phyloP scores from a whole-genome alignment of 1,140 invertebrate species.

The Neodiprion pinetum region DNA sequence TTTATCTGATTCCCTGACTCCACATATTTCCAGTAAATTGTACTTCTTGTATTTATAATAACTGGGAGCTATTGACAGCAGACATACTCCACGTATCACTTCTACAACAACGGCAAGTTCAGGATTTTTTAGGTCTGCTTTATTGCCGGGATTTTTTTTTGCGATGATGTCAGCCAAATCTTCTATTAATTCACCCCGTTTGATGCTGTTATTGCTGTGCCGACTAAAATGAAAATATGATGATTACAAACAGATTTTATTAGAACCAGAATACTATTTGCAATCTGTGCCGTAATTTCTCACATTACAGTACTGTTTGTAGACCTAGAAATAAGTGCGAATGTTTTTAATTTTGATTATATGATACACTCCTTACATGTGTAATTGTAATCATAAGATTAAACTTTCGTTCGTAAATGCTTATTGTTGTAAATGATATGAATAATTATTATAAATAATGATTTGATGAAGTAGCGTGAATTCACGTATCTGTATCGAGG shows the following conservation, averaged over 20 bases:
- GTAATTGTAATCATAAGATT: slow-evolving; percentile 14
- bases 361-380: not conserved
- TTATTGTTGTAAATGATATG: too few relatives aligned
- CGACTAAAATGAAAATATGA: slow-evolving; percentile 55
- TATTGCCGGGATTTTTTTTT: slow-evolving; percentile 73
- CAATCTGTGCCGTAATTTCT: too few relatives aligned
- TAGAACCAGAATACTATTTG: too few relatives aligned
- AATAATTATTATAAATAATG: too few relatives aligned
- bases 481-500: too few relatives aligned
- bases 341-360: slow-evolving; percentile 17
- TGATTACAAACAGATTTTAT: too few relatives aligned
- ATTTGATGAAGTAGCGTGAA: too few relatives aligned
- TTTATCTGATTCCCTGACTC: slow-evolving; percentile 30
- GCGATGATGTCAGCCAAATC: slow-evolving; percentile 73
- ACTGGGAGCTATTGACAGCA: slow-evolving; percentile 71
- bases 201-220: slow-evolving; percentile 78
- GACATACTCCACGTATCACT: slow-evolving; percentile 73
- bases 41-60: slow-evolving; percentile 75
- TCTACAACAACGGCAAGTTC: slow-evolving; percentile 80
- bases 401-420: not conserved
- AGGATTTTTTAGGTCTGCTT: slow-evolving; percentile 79
- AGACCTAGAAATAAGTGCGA: too few relatives aligned
- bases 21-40: slow-evolving; percentile 67
- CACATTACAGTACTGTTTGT: too few relatives aligned
- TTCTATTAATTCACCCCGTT: slow-evolving; percentile 74